These are phyloP conservation scores for Carposina sasakii DNA, from an alignment of 1,140 invertebrate genomes.

Conservation along the genomic window DNA sequence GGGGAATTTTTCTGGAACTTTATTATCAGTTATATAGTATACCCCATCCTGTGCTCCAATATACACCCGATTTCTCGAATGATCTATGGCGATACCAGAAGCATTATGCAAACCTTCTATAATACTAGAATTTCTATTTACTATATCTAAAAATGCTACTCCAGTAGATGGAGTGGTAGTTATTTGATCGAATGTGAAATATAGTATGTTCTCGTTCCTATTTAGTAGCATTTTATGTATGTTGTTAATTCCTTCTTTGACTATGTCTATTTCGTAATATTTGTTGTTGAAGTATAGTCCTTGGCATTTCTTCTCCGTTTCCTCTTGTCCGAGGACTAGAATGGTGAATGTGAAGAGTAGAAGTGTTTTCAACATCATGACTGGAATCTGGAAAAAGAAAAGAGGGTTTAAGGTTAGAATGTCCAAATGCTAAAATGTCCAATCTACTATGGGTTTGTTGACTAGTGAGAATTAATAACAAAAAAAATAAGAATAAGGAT, in stretches of 20 bases:
- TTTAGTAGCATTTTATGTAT: background rate
- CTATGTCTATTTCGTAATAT: background rate
- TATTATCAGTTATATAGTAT: background rate
- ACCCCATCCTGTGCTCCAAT: background rate
- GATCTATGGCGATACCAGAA: background rate
- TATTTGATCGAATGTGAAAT: background rate
- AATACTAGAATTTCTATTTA: background rate
- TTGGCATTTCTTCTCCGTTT: no score
- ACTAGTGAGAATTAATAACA: no score
- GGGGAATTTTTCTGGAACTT: background rate
- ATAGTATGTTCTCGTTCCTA: background rate
- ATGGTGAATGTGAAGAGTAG: no score
- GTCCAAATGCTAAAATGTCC: no score
- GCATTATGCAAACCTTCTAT: slow-evolving; percentile 2
- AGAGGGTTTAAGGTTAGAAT: no score
- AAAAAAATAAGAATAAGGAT: no score
- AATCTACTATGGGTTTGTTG: no score
- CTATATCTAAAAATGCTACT: background rate
- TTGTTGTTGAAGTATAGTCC: slow-evolving; percentile 5
- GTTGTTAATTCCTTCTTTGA: slow-evolving; percentile 3
- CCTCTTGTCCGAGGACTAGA: no score
- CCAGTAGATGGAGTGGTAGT: no score
- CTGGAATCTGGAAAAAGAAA: no score
- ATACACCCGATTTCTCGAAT: slow-evolving; percentile 1
- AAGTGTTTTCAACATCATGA: no score